Evolutionary conservation across 2,888 invertebrate species (phyloP).

Genomic region (Trichacis sp.): DNA sequence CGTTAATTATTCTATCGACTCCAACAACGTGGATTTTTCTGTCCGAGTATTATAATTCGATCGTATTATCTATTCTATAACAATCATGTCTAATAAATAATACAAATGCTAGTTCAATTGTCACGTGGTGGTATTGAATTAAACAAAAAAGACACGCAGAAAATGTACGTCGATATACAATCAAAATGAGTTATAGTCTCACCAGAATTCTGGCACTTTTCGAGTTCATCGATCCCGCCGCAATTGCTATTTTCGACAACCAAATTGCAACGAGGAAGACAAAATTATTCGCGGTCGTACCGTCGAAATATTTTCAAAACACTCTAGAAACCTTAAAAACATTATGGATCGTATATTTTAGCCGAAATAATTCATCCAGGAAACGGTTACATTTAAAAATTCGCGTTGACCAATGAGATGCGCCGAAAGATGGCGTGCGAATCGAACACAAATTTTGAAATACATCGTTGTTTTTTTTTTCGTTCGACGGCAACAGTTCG

Average conservation of each 20-base stretch:
- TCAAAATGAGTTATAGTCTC: not conserved
- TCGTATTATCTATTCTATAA: slow-evolving; percentile 6
- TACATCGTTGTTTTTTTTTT: no score
- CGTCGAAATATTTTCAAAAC: no score
- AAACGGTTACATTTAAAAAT: no score
- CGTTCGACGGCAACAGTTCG: no score
- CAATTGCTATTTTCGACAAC: not conserved
- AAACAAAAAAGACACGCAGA: not conserved
- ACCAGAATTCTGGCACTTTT: not conserved
- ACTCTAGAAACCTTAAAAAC: no score
- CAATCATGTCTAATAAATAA: slow-evolving; percentile 8
- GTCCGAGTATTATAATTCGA: not conserved
- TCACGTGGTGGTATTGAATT: not conserved
- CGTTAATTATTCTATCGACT: no score
- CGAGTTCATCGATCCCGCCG: not conserved
- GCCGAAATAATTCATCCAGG: no score
- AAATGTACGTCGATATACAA: not conserved
- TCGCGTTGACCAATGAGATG: no score
- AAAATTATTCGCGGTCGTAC: not conserved
- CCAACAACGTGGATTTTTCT: not conserved
- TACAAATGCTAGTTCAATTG: slow-evolving; percentile 6
- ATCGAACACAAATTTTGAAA: no score
- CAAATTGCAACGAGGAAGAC: not conserved
- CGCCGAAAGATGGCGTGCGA: no score
- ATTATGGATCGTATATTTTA: no score